Percentiles rank a stretch among this genome's conserved stretches.
Evolutionary conservation across 92 coral and sea anemone genomes (phyloP).

Genomic region (Palythoa grandiflora): DNA sequence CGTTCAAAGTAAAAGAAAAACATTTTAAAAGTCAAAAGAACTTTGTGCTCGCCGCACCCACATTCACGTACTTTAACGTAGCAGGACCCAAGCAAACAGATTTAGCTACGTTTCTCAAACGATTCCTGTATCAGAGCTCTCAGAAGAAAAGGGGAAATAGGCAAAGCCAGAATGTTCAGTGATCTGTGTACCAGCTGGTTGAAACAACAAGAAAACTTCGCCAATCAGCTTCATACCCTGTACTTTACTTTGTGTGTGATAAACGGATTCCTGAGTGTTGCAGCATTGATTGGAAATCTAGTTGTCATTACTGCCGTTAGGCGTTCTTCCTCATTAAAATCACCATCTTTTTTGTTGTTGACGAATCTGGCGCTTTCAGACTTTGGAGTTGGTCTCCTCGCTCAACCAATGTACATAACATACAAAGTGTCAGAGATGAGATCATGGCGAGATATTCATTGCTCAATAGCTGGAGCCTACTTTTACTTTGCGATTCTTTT

Average conservation of each 20-base stretch:
- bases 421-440: conserved; percentile 25
- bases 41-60: too few species aligned
- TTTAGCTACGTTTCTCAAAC: neutral
- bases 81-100: neutral
- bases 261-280: conserved; percentile 16
- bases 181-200: conserved; percentile 27
- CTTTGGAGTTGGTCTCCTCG: conserved; percentile 28
- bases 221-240: neutral
- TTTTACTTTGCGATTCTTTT: conserved; percentile 19
- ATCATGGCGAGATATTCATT: conserved; percentile 20
- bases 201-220: conserved; percentile 9
- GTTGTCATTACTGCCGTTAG: conserved; percentile 24
- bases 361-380: conserved; percentile 37
- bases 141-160: neutral
- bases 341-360: conserved; percentile 28
- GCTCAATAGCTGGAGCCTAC: conserved; percentile 18
- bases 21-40: too few species aligned
- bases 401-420: conserved; percentile 26
- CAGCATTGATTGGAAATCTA: conserved; percentile 22
- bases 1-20: too few species aligned
- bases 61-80: neutral
- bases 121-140: too few species aligned
- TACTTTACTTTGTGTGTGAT: conserved; percentile 10
- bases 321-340: conserved; percentile 19
- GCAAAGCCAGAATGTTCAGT: neutral